Conservation (phyloP, 2,113 vertebrate genomes). For the Calyptommatus sinebrachiatus region DNA sequence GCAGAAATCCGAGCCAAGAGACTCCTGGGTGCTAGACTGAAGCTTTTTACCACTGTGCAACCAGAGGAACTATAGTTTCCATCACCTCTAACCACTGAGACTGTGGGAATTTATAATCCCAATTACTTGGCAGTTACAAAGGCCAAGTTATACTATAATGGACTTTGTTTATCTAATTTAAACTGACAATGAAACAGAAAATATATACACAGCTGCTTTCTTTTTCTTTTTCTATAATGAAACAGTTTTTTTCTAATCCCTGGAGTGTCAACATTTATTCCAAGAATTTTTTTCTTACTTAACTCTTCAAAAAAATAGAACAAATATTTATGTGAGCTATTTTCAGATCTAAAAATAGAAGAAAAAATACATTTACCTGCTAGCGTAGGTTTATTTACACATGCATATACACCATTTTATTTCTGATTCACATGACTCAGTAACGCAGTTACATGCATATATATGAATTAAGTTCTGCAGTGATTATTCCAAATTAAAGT, state of each 20-base stretch:
- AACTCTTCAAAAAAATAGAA: neutral
- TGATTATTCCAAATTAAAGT: neutral
- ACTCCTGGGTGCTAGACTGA: no score
- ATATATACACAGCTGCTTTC: neutral
- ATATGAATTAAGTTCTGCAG: neutral
- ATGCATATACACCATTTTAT: neutral
- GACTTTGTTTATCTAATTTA: no score
- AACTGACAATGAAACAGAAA: neutral
- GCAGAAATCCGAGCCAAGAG: no score
- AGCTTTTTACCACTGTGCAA: no score
- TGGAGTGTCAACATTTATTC: neutral
- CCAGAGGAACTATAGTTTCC: no score
- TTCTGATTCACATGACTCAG: neutral
- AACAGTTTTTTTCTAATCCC: neutral
- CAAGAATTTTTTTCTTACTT: neutral
- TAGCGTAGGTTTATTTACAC: neutral
- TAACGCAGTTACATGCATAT: neutral
- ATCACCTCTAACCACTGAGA: no score
- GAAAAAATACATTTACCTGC: neutral
- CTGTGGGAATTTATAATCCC: no score
- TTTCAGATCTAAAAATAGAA: neutral
- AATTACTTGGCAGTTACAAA: no score
- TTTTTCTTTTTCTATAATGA: neutral
- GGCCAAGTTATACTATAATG: no score
- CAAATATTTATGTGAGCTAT: neutral